A percentile compares a stretch with the other conserved stretches of the same genome.
Evolutionary conservation across 2,113 vertebrate species (phyloP).

Genomic region (Actenoides lindsayi): DNA sequence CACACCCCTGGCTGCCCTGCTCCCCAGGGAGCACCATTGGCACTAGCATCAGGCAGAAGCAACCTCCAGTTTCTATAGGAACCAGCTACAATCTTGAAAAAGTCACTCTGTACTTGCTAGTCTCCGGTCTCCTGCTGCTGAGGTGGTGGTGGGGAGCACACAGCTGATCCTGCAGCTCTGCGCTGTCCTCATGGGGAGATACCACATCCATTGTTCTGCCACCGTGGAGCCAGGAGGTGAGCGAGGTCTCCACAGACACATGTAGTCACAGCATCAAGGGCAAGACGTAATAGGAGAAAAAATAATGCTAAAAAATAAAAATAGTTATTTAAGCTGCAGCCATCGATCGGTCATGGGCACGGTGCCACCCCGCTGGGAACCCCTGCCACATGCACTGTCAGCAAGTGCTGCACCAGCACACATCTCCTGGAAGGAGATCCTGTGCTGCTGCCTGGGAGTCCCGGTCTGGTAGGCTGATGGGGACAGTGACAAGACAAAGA

Average conservation of each 20-base stretch:
- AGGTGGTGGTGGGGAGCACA: not conserved
- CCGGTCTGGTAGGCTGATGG: rapidly evolving
- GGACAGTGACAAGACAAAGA: not conserved
- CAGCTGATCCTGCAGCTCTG: not conserved
- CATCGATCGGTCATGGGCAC: not conserved
- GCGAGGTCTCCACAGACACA: rapidly evolving
- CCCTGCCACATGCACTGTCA: not conserved
- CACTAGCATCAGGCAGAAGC: not conserved
- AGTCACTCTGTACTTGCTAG: not conserved
- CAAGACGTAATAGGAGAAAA: not conserved
- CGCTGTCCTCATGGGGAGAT: not conserved
- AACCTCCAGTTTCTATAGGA: conserved; percentile 43
- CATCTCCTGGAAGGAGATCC: not conserved
- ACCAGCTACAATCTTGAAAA: conserved; percentile 4
- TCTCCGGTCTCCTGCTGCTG: not conserved
- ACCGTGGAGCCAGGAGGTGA: not conserved
- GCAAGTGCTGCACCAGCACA: not conserved
- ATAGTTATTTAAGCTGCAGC: not conserved
- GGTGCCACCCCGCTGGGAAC: not conserved
- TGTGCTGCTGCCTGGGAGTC: not conserved
- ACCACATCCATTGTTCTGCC: not conserved
- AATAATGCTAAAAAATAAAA: not conserved
- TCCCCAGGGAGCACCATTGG: not conserved
- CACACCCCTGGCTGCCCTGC: not conserved
- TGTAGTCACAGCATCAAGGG: not conserved